A percentile compares a stretch with the other conserved stretches of the same genome.
These are phyloP conservation scores for Pseudococcus longispinus DNA, from an alignment of 2,888 invertebrate species.

Conservation along the genomic window DNA sequence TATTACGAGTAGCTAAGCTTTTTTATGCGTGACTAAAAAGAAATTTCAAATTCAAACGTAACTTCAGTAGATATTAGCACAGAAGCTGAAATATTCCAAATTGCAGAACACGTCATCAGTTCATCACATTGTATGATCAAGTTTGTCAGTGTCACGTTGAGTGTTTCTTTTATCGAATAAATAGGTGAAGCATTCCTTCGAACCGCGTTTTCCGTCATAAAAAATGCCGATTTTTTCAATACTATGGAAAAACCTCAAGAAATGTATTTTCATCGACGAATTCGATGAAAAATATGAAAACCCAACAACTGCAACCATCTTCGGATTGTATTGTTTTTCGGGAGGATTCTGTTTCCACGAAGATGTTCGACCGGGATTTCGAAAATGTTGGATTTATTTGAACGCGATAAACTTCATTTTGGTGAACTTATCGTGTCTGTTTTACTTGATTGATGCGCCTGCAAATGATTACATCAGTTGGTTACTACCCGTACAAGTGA, in stretches of 20 bases:
- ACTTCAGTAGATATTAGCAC: too few species aligned
- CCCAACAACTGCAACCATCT: background rate
- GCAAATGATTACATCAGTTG: background rate
- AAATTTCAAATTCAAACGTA: too few species aligned
- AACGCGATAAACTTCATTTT: background rate
- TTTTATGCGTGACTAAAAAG: too few species aligned
- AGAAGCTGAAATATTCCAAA: too few species aligned
- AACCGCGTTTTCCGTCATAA: too few species aligned
- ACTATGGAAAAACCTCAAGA: background rate
- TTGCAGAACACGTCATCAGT: too few species aligned
- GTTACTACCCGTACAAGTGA: background rate
- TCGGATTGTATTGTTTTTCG: background rate
- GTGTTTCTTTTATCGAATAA: too few species aligned
- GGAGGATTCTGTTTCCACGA: background rate
- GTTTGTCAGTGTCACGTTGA: too few species aligned
- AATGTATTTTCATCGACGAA: background rate
- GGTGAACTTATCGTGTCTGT: background rate
- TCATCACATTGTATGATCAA: too few species aligned
- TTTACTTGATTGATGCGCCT: background rate
- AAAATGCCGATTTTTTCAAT: too few species aligned
- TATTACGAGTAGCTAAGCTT: too few species aligned
- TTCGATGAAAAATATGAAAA: background rate
- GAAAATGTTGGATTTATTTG: background rate
- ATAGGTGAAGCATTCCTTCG: too few species aligned
- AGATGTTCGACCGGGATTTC: background rate